Percentiles rank a stretch among this genome's conserved stretches.
phyloP scores from a whole-genome alignment of 2,888 invertebrate genomes.

The Oxytorus armatus region DNA sequence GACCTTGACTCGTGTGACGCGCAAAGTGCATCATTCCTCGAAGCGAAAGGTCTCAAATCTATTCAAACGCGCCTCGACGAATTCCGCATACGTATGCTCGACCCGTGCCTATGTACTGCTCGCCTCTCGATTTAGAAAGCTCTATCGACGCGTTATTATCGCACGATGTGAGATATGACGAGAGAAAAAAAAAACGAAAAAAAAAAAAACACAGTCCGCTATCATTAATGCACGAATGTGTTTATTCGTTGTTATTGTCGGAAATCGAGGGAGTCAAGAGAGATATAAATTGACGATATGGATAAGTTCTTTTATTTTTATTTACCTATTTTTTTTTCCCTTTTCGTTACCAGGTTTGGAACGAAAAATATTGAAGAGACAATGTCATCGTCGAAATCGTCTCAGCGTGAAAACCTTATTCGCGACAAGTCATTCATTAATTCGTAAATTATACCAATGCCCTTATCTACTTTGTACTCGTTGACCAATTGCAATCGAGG shows the following conservation, averaged over 20 bases:
- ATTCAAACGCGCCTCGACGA: slow-evolving; percentile 28
- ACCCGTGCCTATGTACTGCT: not conserved
- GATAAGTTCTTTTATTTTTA: not conserved
- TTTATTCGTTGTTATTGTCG: not conserved
- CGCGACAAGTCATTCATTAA: not conserved
- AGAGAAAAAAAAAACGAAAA: too few species aligned
- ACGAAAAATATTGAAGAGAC: too few species aligned
- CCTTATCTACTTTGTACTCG: not conserved
- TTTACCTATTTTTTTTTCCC: too few species aligned
- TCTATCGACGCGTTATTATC: not conserved
- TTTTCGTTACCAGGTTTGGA: too few species aligned
- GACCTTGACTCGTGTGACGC: slow-evolving; percentile 53
- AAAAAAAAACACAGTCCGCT: too few species aligned
- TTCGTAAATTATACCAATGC: not conserved
- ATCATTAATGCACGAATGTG: slow-evolving; percentile 4
- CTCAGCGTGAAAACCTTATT: too few species aligned
- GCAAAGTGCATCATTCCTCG: slow-evolving; percentile 46
- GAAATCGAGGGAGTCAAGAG: too few species aligned
- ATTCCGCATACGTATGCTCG: slow-evolving; percentile 32
- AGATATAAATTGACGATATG: not conserved
- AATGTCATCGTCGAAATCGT: too few species aligned
- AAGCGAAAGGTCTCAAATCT: slow-evolving; percentile 29
- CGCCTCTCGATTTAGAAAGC: slow-evolving; percentile 29
- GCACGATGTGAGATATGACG: slow-evolving; percentile 20
- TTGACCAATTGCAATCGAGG: slow-evolving; percentile 15